Evolutionary conservation across 2,113 vertebrate genomes (phyloP).

Genomic region (Gadus macrocephalus): DNA sequence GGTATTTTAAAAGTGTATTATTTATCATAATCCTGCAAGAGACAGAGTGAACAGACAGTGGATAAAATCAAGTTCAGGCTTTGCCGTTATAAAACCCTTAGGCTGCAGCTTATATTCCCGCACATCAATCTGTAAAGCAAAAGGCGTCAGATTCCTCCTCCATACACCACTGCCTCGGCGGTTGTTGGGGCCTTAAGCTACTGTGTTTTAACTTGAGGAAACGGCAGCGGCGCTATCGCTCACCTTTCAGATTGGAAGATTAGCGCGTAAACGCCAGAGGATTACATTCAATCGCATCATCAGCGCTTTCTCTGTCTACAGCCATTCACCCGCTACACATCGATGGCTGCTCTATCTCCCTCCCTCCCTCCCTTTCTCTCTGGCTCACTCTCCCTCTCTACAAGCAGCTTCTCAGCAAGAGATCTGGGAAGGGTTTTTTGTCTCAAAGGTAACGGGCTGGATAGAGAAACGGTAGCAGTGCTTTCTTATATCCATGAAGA

Average conservation of each 20-base stretch:
- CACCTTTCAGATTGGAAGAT: slow-evolving; percentile 67
- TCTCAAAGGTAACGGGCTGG: too few relatives aligned
- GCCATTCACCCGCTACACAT: slow-evolving; percentile 27
- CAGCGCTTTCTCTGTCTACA: slow-evolving; percentile 48
- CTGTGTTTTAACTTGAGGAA: slow-evolving; percentile 62
- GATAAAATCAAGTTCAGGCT: slow-evolving; percentile 38
- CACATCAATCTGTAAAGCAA: slow-evolving; percentile 52
- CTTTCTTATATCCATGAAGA: too few relatives aligned
- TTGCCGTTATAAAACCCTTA: slow-evolving; percentile 37
- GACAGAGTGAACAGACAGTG: slow-evolving; percentile 13
- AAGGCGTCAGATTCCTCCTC: slow-evolving; percentile 40
- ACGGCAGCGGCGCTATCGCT: slow-evolving; percentile 47
- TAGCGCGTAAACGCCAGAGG: slow-evolving; percentile 59
- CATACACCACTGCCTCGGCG: slow-evolving; percentile 47
- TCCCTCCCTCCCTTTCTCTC: too few relatives aligned
- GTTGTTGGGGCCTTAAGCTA: slow-evolving; percentile 56
- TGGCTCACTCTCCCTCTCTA: too few relatives aligned
- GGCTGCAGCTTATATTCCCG: slow-evolving; percentile 39
- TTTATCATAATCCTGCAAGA: neutral
- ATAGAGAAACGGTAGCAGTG: too few relatives aligned
- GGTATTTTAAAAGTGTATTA: neutral
- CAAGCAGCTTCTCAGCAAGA: too few relatives aligned
- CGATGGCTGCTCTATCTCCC: neutral
- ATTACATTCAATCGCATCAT: slow-evolving; percentile 59
- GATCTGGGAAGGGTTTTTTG: too few relatives aligned